Evolutionary conservation across 2,888 invertebrate species (phyloP), one percentile per base, ranked within the genome.

Genomic region (Acanthosepion lycidas): DNA sequence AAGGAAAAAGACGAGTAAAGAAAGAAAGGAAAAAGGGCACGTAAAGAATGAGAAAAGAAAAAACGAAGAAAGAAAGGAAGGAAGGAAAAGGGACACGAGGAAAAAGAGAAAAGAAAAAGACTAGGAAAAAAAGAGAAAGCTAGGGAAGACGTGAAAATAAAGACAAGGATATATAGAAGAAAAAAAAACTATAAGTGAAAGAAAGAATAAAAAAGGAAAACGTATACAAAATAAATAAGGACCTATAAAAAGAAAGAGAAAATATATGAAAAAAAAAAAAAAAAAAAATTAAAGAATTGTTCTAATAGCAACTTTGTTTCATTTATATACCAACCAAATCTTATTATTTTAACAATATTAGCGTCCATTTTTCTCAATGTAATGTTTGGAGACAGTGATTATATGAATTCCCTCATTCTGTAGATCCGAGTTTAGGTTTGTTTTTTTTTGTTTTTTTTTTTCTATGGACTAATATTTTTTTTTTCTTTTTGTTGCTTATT

Each of bases 341-440:
- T 78, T 78, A n/a, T 78, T 78, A 78, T 78, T 78, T 78, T 78
- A 78, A 78, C 78, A 78, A 78, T n/a, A 78, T 78, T 78, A n/a
- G n/a, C n/a, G n/a, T 15, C n/a, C 9, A 78, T 78, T 78, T 78
- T n/a, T 33, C 33, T n/a, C 78, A 59, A 59, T 78, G n/a, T 15
- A 33, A n/a, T 78, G n/a, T 78, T n/a, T n/a, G n/a, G 78, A 78
- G n/a, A 78, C 78, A n/a, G 12, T 18, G n/a, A 78, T 78, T 78
- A 78, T 78, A 78, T n/a, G 33, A 78, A 78, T 78, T n/a, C 78
- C 33, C n/a, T n/a, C n/a, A 78, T 78, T 78, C 78, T 78, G n/a
- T 33, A 12, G 18, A 78, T 78, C 33, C 78, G 12, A 15, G 12
- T 33, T 78, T 78, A n/a, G 28, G 8, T 78, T 78, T 9, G 9